Conservation (phyloP, 2,113 vertebrate species). For the Carollia perspicillata region DNA sequence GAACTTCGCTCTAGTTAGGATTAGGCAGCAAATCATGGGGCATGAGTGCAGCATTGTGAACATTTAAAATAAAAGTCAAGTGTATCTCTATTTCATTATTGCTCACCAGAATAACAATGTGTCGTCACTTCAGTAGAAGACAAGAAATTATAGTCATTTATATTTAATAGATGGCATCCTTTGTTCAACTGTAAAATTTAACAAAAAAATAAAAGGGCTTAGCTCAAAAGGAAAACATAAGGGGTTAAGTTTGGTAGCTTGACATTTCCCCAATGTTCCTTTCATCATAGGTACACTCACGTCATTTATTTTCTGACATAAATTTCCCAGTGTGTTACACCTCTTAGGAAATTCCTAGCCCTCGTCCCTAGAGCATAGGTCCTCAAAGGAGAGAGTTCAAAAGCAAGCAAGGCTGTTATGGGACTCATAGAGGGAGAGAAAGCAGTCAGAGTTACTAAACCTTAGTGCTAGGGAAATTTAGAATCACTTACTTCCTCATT, state of each 20-base stretch:
- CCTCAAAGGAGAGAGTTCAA: background rate
- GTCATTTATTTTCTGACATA: conserved; percentile 1
- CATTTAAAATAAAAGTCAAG: background rate
- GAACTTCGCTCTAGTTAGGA: conserved; percentile 6
- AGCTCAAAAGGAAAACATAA: background rate
- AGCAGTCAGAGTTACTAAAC: background rate
- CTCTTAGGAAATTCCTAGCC: background rate
- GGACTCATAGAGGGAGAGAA: background rate
- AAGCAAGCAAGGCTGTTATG: background rate
- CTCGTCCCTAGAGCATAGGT: background rate
- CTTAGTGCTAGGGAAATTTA: background rate
- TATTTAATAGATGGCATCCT: background rate
- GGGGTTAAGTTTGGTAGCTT: background rate
- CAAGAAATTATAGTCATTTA: background rate
- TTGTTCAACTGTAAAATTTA: background rate
- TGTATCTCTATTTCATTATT: background rate
- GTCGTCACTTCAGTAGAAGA: background rate
- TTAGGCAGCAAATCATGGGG: background rate
- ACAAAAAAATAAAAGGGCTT: background rate
- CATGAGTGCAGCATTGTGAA: background rate
- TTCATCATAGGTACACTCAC: background rate
- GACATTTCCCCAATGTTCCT: background rate
- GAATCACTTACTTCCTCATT: background rate
- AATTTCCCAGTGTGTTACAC: background rate
- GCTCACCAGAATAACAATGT: background rate